Evolutionary conservation across 2,797 vertebrate species (phyloP).

Genomic region (Champsocephalus gunnari): DNA sequence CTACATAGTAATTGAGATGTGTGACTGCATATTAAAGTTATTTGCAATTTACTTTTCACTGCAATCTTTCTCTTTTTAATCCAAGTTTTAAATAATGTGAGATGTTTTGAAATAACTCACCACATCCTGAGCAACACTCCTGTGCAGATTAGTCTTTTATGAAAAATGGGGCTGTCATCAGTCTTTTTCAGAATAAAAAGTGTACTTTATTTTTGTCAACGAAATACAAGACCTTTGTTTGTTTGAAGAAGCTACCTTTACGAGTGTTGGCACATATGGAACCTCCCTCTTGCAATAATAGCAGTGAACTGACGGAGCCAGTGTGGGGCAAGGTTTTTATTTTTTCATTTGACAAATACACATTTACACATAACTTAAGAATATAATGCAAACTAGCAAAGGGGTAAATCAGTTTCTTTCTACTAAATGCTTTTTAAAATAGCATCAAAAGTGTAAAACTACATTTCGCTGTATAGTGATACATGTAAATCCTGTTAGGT

Average conservation of each 20-base stretch:
- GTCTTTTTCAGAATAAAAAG: neutral
- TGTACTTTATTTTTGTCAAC: neutral
- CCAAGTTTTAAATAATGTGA: neutral
- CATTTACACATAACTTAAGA: neutral
- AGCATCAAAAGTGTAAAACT: neutral
- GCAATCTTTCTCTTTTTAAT: too few species aligned
- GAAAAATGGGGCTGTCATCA: neutral
- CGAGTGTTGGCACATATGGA: conserved; percentile 2
- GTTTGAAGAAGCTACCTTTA: neutral
- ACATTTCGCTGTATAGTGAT: neutral
- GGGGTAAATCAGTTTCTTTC: neutral
- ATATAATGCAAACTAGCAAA: neutral
- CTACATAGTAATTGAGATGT: neutral
- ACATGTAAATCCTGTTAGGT: conserved; percentile 34
- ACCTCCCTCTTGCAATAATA: neutral
- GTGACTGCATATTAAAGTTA: neutral
- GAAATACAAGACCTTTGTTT: conserved; percentile 13
- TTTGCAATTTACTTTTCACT: neutral
- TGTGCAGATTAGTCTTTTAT: neutral
- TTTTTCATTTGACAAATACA: neutral
- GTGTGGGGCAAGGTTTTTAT: neutral
- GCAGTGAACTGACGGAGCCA: neutral
- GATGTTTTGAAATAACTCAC: neutral
- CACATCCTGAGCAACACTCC: conserved; percentile 3
- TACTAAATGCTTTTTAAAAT: neutral